A percentile compares a stretch with the other conserved stretches of the same genome.
Evolutionary conservation across 1,140 invertebrate species (phyloP).

Genomic region (Triops longicaudatus): DNA sequence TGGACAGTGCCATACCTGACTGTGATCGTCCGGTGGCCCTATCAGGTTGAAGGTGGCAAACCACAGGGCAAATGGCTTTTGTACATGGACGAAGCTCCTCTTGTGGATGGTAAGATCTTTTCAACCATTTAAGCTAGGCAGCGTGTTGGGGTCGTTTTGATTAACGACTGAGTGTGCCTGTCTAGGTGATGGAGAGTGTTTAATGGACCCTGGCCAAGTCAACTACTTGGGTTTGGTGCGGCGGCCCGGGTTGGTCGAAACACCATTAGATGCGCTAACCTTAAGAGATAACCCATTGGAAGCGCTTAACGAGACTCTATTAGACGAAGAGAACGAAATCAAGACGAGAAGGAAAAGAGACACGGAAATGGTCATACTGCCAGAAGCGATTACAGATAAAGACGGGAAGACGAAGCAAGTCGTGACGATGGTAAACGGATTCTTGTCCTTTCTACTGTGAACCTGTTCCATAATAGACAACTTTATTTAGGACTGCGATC

Average conservation of each 20-base stretch:
- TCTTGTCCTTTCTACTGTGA: background rate
- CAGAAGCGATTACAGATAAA: constrained; percentile 58
- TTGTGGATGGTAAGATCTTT: constrained; percentile 52
- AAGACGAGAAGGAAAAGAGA: constrained; percentile 50
- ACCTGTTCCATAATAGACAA: background rate
- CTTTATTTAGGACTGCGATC: constrained; percentile 60
- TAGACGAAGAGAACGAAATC: constrained; percentile 27
- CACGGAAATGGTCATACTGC: constrained; percentile 59
- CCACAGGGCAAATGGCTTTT: constrained; percentile 77
- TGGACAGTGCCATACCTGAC: constrained; percentile 68
- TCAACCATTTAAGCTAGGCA: background rate
- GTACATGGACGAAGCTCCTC: constrained; percentile 72
- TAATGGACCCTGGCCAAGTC: constrained; percentile 46
- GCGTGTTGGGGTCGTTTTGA: constrained; percentile 23
- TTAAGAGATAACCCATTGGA: constrained; percentile 23
- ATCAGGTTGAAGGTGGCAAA: constrained; percentile 70
- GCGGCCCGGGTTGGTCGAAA: constrained; percentile 45
- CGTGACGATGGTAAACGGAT: constrained; percentile 60
- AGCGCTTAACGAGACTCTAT: constrained; percentile 24
- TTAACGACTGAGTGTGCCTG: constrained; percentile 32
- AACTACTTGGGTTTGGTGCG: constrained; percentile 59
- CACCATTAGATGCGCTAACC: constrained; percentile 28
- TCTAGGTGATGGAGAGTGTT: constrained; percentile 52
- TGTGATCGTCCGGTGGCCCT: constrained; percentile 81
- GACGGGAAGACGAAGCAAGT: constrained; percentile 60